Percentiles rank a stretch among this genome's conserved stretches.
Evolutionary conservation across 2,113 vertebrate genomes (phyloP).

Genomic region (Oreochromis spilurus): DNA sequence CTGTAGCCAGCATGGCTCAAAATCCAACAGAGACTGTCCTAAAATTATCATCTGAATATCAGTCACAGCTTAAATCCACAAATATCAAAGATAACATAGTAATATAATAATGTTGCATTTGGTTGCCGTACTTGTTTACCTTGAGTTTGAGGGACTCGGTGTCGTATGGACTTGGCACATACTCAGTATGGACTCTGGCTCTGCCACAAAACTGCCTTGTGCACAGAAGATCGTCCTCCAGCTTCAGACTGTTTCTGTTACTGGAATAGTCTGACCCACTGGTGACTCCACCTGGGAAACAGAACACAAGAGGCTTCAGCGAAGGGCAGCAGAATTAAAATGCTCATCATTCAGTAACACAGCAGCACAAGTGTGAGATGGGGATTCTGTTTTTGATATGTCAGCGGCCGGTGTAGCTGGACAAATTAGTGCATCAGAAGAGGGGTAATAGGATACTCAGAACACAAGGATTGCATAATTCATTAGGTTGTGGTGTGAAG

Average conservation of each 20-base stretch:
- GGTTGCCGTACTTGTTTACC: constrained; percentile 60
- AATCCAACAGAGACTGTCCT: not conserved
- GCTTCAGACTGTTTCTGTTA: constrained; percentile 84
- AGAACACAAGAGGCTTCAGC: not conserved
- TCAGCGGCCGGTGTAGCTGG: not conserved
- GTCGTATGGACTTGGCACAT: constrained; percentile 91
- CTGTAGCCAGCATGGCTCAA: not conserved
- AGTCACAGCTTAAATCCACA: not conserved
- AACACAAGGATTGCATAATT: constrained; percentile 6
- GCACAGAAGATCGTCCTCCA: constrained; percentile 79
- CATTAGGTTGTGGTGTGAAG: not conserved
- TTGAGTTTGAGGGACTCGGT: constrained; percentile 90
- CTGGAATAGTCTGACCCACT: constrained; percentile 84
- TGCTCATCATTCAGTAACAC: not conserved
- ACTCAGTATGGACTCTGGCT: constrained; percentile 88
- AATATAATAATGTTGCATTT: not conserved
- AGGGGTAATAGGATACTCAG: not conserved
- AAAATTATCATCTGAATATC: not conserved
- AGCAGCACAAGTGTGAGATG: not conserved
- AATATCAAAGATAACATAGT: not conserved
- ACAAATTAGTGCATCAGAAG: not conserved
- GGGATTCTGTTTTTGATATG: not conserved
- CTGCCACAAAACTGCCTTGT: constrained; percentile 79
- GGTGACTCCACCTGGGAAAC: constrained; percentile 81
- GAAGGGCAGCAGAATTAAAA: not conserved